Percentiles rank a stretch among this genome's conserved stretches.
phyloP scores from a whole-genome alignment of 1,140 invertebrate genomes.

The Globodera rostochiensis region DNA sequence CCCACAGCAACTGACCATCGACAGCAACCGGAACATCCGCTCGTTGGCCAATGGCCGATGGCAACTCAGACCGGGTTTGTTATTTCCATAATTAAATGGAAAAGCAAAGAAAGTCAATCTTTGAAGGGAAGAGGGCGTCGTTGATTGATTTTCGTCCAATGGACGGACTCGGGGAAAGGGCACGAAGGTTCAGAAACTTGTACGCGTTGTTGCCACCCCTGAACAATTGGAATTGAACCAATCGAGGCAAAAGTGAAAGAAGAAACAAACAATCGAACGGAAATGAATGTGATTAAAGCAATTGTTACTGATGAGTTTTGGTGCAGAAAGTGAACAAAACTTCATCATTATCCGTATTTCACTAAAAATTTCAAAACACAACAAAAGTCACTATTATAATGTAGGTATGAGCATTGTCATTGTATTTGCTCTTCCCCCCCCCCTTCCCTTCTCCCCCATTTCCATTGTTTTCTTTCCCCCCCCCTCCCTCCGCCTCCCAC shows the following conservation, averaged over 20 bases:
- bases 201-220: neutral
- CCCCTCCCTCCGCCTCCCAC: too few relatives aligned
- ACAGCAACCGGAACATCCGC: neutral
- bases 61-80: conserved; percentile 28
- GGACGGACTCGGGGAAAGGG: neutral
- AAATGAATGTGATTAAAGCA: too few relatives aligned
- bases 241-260: neutral
- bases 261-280: too few relatives aligned
- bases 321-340: too few relatives aligned
- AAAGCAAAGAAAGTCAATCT: neutral
- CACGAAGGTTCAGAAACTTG: neutral
- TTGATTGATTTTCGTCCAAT: neutral
- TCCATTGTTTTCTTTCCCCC: too few relatives aligned
- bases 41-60: conserved; percentile 38
- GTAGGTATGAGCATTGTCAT: too few relatives aligned
- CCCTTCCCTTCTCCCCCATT: too few relatives aligned
- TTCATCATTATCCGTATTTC: too few relatives aligned
- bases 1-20: neutral
- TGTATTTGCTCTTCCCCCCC: too few relatives aligned
- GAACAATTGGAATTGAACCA: neutral
- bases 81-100: neutral
- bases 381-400: too few relatives aligned
- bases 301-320: too few relatives aligned
- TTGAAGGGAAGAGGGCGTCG: conserved; percentile 4
- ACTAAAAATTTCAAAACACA: too few relatives aligned